Conservation (phyloP, 2,888 invertebrate genomes). For the Archips xylosteana region DNA sequence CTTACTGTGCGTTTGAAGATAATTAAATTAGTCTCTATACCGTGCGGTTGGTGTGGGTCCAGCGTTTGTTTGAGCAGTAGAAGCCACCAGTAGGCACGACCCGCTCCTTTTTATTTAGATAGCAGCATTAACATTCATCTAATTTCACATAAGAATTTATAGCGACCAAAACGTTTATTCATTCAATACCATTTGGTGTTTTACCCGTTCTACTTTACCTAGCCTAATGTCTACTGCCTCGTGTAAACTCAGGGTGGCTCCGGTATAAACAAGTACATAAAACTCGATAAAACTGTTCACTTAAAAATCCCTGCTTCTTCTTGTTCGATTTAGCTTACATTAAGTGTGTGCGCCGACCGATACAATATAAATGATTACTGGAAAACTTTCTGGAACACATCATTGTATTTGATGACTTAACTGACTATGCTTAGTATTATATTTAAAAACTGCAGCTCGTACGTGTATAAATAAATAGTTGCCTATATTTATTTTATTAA, state of each 20-base stretch:
- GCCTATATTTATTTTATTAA: constrained; percentile 31
- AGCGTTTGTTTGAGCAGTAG: background rate
- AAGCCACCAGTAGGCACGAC: background rate
- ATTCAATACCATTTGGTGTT: constrained; percentile 29
- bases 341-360: constrained; percentile 58
- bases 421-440: constrained; percentile 46
- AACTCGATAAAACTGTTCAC: constrained; percentile 55
- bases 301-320: constrained; percentile 77
- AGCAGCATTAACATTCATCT: constrained; percentile 33
- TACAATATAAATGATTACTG: constrained; percentile 61
- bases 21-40: no score
- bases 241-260: constrained; percentile 23
- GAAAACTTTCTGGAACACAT: constrained; percentile 82
- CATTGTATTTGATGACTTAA: constrained; percentile 54
- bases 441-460: constrained; percentile 41
- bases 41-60: background rate
- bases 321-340: constrained; percentile 64
- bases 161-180: constrained; percentile 19
- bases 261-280: constrained; percentile 29
- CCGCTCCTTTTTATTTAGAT: background rate
- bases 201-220: constrained; percentile 4
- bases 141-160: constrained; percentile 27
- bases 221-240: constrained; percentile 5
- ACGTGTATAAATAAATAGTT: constrained; percentile 39
- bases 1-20: background rate